phyloP scores from a whole-genome alignment of 1,140 invertebrate genomes.

The Sitodiplosis mosellana region DNA sequence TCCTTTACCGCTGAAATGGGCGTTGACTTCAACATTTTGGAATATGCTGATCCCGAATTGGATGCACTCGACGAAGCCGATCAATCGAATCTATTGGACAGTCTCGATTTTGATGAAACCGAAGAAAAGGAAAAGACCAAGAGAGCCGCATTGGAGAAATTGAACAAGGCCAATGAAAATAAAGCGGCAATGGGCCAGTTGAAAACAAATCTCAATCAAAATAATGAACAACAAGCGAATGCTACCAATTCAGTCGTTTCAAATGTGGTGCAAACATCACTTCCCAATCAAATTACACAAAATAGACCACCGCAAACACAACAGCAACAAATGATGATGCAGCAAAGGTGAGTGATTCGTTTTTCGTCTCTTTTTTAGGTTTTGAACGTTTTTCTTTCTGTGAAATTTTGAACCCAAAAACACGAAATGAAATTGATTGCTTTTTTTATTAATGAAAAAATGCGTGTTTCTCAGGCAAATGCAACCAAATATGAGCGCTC shows the following conservation, averaged over 20 bases:
- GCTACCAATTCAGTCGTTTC: background rate
- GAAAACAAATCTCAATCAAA: no score
- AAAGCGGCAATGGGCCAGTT: no score
- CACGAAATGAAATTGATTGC: no score
- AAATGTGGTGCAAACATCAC: background rate
- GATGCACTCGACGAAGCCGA: slow-evolving; percentile 54
- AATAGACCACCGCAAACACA: background rate
- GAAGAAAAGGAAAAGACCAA: slow-evolving; percentile 32
- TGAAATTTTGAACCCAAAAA: no score
- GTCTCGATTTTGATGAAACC: slow-evolving; percentile 54
- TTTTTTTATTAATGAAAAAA: no score
- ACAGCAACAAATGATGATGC: slow-evolving; percentile 2
- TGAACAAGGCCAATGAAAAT: no score
- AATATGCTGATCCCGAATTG: slow-evolving; percentile 89
- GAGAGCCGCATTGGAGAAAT: background rate
- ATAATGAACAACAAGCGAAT: background rate
- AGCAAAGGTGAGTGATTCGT: background rate
- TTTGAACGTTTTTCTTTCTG: no score
- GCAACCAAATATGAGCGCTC: slow-evolving; percentile 5
- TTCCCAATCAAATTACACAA: background rate
- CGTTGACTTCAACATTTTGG: slow-evolving; percentile 87
- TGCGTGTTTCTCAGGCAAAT: no score
- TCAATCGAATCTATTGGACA: slow-evolving; percentile 58
- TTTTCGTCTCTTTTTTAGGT: no score
- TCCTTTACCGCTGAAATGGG: slow-evolving; percentile 62